These are phyloP conservation scores for Platysteira castanea DNA, from an alignment of 2,113 vertebrate genomes.

Conservation along the genomic window DNA sequence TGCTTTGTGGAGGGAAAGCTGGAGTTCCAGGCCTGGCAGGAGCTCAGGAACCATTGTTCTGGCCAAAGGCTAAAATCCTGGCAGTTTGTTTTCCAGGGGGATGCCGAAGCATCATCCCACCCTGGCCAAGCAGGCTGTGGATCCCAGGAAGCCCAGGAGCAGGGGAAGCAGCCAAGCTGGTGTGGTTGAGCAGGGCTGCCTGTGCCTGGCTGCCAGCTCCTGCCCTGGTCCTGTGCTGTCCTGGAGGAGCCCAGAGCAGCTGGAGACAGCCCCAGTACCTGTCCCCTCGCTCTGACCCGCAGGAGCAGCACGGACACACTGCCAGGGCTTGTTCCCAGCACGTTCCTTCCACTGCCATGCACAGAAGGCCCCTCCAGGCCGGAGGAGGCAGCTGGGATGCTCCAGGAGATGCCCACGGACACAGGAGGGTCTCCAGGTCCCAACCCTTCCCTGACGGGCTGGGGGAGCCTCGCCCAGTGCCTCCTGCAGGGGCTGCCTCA, in stretches of 20 bases:
- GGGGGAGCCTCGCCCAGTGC: not conserved
- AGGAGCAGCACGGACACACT: fast-evolving
- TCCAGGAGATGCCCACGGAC: fast-evolving
- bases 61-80: not conserved
- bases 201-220: fast-evolving
- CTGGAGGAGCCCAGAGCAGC: not conserved
- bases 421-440: not conserved
- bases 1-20: no score
- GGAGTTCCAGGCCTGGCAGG: not conserved
- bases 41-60: not conserved
- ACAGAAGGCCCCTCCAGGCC: not conserved
- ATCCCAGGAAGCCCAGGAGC: not conserved
- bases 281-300: fast-evolving
- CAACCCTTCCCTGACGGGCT: fast-evolving
- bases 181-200: not conserved
- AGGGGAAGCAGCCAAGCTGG: fast-evolving
- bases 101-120: not conserved
- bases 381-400: not conserved
- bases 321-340: not conserved
- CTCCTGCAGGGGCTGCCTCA: not conserved
- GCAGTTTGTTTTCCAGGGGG: not conserved
- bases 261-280: fast-evolving
- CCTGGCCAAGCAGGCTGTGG: not conserved
- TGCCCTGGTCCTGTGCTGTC: not conserved
- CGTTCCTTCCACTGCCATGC: not conserved